phyloP scores from a whole-genome alignment of 2,797 vertebrate genomes.

The Arctocebus calabarensis region DNA sequence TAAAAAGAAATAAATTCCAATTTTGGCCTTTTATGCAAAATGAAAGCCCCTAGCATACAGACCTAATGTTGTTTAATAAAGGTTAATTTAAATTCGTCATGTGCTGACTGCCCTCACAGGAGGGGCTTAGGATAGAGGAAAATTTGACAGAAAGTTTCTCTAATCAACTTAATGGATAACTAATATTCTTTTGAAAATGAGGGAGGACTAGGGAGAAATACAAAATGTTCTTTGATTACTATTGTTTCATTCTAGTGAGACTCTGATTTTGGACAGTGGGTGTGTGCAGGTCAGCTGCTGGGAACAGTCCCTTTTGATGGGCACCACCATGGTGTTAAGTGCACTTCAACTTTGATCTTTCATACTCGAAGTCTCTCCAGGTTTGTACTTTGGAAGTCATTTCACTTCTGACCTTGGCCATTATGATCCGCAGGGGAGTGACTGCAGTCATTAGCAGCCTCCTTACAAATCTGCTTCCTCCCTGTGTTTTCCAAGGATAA shows the following conservation, averaged over 20 bases:
- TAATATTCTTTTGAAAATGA: constrained; percentile 38
- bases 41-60: not conserved
- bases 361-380: constrained; percentile 25
- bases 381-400: constrained; percentile 29
- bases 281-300: not conserved
- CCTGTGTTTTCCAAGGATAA: not conserved
- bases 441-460: constrained; percentile 21
- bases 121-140: not conserved
- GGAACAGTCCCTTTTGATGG: constrained; percentile 37
- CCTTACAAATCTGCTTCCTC: constrained; percentile 7
- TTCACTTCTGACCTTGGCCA: constrained; percentile 50
- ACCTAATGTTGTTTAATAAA: constrained; percentile 55
- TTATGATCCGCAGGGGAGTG: not conserved
- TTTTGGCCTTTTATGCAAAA: constrained; percentile 68
- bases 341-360: constrained; percentile 16
- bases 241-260: not conserved
- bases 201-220: not conserved
- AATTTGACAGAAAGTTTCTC: constrained; percentile 42
- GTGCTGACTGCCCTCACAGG: not conserved
- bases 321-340: not conserved
- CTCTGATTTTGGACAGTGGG: not conserved
- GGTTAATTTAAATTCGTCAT: constrained; percentile 62
- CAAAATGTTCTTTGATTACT: constrained; percentile 44
- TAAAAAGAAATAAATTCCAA: constrained; percentile 46
- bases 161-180: not conserved